Conservation (phyloP, 2,113 vertebrate species). For the Rhadina sibilatrix region DNA sequence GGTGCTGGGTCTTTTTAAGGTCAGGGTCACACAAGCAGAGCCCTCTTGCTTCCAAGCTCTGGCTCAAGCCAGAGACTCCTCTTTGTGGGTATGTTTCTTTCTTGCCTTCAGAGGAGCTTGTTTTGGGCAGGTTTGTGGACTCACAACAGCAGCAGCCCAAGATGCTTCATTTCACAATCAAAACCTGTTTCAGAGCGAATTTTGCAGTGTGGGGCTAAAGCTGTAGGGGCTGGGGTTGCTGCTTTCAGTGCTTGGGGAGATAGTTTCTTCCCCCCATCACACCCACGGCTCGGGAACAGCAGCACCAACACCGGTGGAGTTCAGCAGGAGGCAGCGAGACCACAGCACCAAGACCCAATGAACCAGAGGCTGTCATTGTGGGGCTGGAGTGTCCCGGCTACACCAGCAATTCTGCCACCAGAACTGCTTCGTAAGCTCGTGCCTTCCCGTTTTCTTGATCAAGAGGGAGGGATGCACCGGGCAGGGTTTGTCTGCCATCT, state of each 20-base stretch:
- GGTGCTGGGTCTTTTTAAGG: neutral
- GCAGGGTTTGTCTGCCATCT: fast-evolving
- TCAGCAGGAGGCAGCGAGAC: neutral
- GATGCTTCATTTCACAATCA: neutral
- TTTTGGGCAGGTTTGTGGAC: fast-evolving
- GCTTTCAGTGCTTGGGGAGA: neutral
- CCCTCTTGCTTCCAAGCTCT: neutral
- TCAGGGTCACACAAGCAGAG: neutral
- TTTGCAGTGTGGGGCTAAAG: neutral
- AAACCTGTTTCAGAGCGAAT: neutral
- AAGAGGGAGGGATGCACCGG: neutral
- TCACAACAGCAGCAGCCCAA: neutral
- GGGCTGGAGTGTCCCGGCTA: fast-evolving
- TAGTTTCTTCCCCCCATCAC: fast-evolving
- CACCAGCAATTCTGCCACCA: neutral
- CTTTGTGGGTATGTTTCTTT: neutral
- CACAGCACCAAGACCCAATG: neutral
- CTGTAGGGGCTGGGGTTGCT: neutral
- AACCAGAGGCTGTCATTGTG: too few species aligned
- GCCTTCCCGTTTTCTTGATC: neutral
- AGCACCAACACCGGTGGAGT: neutral
- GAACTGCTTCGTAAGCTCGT: neutral
- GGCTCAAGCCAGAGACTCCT: neutral
- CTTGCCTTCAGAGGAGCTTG: neutral
- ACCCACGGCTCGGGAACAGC: neutral